phyloP scores from a whole-genome alignment of 1,140 invertebrate genomes.

The Ceratosolen fusciceps region DNA sequence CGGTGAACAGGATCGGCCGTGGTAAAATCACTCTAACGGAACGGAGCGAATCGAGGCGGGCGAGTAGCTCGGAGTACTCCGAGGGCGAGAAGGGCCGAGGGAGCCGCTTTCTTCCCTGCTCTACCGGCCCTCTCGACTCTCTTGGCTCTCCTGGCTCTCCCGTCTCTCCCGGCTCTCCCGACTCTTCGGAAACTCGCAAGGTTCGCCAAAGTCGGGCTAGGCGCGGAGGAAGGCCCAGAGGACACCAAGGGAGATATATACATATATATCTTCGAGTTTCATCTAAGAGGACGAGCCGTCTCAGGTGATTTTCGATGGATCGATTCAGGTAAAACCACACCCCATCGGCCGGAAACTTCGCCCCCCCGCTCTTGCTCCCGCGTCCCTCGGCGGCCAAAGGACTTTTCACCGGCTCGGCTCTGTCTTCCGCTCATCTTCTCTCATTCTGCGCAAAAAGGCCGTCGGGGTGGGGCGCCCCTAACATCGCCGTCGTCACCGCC shows the following conservation, averaged over 20 bases:
- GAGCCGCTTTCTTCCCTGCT: no score
- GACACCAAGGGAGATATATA: not conserved
- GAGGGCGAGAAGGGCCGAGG: no score
- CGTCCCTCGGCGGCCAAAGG: constrained; percentile 23
- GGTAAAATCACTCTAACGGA: constrained; percentile 27
- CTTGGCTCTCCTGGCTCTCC: no score
- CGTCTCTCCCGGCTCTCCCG: not conserved
- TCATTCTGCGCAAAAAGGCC: not conserved
- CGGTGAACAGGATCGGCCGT: not conserved
- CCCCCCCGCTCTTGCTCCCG: not conserved
- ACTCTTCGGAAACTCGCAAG: not conserved
- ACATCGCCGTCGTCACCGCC: not conserved
- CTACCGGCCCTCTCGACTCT: no score
- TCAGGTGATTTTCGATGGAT: constrained; percentile 58
- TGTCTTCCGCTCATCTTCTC: constrained; percentile 4
- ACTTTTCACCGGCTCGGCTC: constrained; percentile 18
- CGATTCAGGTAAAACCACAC: constrained; percentile 63
- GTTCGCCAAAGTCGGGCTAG: not conserved
- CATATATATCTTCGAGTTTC: not conserved
- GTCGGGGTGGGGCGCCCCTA: not conserved
- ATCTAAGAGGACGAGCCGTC: constrained; percentile 17
- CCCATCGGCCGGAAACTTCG: constrained; percentile 51
- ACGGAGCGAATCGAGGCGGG: constrained; percentile 25
- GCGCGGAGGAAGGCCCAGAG: not conserved
- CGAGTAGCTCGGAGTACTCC: not conserved